A percentile compares a stretch with the other conserved stretches of the same genome.
phyloP scores from a whole-genome alignment of 2,888 invertebrate species.

The Pegoplata infirma region DNA sequence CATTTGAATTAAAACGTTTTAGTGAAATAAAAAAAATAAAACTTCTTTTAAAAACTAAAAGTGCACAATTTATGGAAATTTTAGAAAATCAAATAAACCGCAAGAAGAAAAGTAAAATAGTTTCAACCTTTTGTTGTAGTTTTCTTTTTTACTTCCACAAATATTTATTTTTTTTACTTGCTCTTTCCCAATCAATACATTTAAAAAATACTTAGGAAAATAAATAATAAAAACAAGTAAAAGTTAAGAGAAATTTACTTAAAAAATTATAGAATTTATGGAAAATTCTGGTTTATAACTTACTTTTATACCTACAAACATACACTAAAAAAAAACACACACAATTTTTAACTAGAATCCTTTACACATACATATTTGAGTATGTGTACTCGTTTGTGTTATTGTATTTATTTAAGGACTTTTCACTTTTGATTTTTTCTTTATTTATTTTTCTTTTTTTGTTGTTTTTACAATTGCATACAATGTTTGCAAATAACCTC shows the following conservation, averaged over 20 bases:
- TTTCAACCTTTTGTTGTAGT: conserved; percentile 1
- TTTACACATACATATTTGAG: neutral
- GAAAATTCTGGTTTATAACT: conserved; percentile 32
- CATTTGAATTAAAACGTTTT: no score
- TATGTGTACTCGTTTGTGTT: no score
- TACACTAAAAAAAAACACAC: neutral
- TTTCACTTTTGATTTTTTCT: conserved; percentile 22
- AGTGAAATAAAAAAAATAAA: neutral
- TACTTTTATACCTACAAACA: no score
- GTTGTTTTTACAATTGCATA: conserved; percentile 6
- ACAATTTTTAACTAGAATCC: neutral
- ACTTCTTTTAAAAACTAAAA: neutral
- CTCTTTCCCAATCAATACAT: conserved; percentile 15
- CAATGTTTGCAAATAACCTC: neutral
- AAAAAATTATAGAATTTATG: conserved; percentile 25
- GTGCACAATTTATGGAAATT: conserved; percentile 5
- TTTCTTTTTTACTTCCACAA: neutral
- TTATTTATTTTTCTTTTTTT: neutral
- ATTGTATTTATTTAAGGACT: conserved; percentile 19
- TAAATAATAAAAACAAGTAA: no score
- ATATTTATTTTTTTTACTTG: neutral
- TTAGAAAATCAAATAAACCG: conserved; percentile 3
- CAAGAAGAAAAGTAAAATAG: conserved; percentile 18
- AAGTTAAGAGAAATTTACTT: no score
- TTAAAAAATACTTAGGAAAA: conserved; percentile 1